These are phyloP conservation scores for Cavia aperea DNA, from an alignment of 2,113 vertebrate species.

Conservation along the genomic window DNA sequence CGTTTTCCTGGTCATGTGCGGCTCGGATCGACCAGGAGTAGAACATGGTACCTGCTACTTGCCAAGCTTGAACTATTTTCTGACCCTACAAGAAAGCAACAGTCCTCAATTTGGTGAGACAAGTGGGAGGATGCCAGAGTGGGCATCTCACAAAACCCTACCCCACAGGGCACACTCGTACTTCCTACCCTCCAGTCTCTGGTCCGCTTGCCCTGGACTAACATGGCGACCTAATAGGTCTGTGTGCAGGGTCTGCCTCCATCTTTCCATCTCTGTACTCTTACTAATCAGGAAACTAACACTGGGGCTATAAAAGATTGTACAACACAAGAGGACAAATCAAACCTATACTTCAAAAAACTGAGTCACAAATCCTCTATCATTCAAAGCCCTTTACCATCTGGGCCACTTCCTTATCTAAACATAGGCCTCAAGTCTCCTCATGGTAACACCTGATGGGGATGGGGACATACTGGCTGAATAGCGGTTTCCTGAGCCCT, in stretches of 20 bases:
- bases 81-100: neutral
- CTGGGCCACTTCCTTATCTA: fast-evolving
- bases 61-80: neutral
- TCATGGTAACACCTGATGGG: neutral
- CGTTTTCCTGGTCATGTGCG: neutral
- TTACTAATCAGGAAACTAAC: neutral
- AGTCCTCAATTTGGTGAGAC: neutral
- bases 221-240: neutral
- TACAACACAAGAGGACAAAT: neutral
- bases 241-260: neutral
- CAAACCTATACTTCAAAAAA: neutral
- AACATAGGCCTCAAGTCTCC: neutral
- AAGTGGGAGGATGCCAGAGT: fast-evolving
- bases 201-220: neutral
- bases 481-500: neutral
- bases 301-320: neutral
- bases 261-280: neutral
- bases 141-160: neutral
- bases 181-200: neutral
- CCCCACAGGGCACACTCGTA: fast-evolving
- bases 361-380: neutral
- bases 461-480: neutral
- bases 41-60: neutral
- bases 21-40: neutral
- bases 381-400: neutral